Conservation (phyloP, 2,888 invertebrate species). For the Phasia obesa region DNA sequence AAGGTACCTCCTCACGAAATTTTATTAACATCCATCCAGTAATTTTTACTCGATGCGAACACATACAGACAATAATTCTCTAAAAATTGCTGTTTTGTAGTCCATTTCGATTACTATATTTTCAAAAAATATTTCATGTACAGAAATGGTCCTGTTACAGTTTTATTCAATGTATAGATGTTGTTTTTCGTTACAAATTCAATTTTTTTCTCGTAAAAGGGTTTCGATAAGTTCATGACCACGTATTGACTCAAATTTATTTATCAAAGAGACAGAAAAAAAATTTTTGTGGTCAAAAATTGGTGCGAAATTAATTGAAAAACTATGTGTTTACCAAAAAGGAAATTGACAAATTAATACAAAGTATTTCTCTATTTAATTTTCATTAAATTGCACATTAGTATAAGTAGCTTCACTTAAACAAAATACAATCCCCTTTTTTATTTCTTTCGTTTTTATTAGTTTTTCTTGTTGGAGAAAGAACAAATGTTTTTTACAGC, state of each 20-base stretch:
- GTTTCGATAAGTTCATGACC: conserved; percentile 16
- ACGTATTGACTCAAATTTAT: not conserved
- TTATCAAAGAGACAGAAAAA: not conserved
- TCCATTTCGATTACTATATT: too few species aligned
- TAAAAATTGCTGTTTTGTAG: too few species aligned
- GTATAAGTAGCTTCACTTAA: not conserved
- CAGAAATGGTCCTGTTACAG: too few species aligned
- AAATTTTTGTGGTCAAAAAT: conserved; percentile 30
- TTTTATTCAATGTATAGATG: too few species aligned
- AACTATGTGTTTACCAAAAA: not conserved
- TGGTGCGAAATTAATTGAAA: conserved; percentile 60
- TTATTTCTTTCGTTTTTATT: not conserved
- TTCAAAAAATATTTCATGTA: too few species aligned
- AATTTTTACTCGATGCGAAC: too few species aligned
- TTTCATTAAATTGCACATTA: not conserved
- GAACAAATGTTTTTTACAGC: not conserved
- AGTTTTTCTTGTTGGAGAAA: not conserved
- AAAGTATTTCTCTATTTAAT: not conserved
- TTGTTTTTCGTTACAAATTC: conserved; percentile 15
- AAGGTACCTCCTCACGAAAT: too few species aligned
- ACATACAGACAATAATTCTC: too few species aligned
- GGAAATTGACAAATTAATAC: conserved; percentile 23
- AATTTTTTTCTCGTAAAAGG: conserved; percentile 36
- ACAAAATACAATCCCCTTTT: not conserved
- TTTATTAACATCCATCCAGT: too few species aligned